A percentile compares a stretch with the other conserved stretches of the same genome.
Conservation (phyloP, 2,797 vertebrate species). For the Parauchenoglanis punctatus region DNA sequence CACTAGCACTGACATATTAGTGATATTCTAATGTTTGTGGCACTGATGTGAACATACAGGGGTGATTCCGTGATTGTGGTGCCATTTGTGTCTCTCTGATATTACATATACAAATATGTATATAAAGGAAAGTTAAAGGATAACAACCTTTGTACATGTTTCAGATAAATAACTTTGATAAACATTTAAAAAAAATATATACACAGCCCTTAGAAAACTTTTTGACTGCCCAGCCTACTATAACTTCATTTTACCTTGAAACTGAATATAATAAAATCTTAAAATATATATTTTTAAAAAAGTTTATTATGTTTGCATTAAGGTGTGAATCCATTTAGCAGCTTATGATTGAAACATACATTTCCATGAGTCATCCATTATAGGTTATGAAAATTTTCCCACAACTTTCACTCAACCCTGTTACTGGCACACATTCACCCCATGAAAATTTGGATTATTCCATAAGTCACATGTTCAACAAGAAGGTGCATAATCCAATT, state of each 20-base stretch:
- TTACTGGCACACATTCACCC: background rate
- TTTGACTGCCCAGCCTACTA: background rate
- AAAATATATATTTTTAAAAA: background rate
- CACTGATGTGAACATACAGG: background rate
- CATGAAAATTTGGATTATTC: background rate
- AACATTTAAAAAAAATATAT: background rate
- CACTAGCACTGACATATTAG: background rate
- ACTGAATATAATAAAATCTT: background rate
- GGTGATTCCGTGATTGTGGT: background rate
- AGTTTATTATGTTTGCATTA: background rate
- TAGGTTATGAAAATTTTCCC: background rate
- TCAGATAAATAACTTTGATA: background rate
- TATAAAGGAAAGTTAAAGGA: background rate
- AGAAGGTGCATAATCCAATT: background rate
- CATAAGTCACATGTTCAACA: background rate
- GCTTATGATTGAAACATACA: background rate
- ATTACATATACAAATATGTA: background rate
- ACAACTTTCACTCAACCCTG: background rate
- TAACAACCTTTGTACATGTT: background rate
- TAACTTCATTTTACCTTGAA: background rate
- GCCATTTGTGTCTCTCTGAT: background rate
- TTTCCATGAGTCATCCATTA: background rate
- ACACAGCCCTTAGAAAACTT: background rate
- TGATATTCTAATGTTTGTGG: background rate
- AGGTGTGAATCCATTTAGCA: background rate